Base-by-base conservation (phyloP, 2,888 invertebrate genomes). In the Scotopteryx bipunctaria region DNA sequence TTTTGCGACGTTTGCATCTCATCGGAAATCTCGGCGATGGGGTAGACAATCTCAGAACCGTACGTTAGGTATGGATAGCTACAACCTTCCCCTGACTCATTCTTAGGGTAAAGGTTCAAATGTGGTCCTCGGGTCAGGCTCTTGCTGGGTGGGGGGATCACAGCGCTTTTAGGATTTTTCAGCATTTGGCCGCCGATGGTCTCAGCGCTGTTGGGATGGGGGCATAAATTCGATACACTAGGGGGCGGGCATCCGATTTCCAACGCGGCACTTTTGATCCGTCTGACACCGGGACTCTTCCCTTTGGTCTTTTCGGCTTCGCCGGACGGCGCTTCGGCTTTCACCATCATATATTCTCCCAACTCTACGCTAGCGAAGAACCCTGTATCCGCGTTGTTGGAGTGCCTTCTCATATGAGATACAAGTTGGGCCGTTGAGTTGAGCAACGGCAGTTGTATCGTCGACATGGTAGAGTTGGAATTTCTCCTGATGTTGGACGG, bases 11-110 rank as follows among this genome's bases (percentile, higher is more conserved):
- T 93, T 73, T 93, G 93, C 86, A 93, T 94, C 78, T 96, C 96
- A 69, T 95, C 96, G 0, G 94, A 94, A 74, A 95, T 95, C 83
- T 96, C 96, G 0, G 95, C 96, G 64, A 96, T 96, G 2, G 96
- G 96, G 78, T 96, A 96, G 1, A 95, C 93, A 50, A 95, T 94
- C 79, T 95, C 95, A 1, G 95, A 94, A 8, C 94, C 94, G 64
- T 93, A 94, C 25, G 92, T 92, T 52, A 92, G 64, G 58, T 88
- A 91, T 0, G 96, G 96, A 77, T 96, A 95, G 41, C 95, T 93
- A 43, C 94, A 94, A 55, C 95, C 95, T 58, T 94, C 94, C 4
- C 94, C 94, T 23, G 93, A 92, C 72, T 92, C 92, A 55, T 90
- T 91, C 62, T 92, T 92, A 0, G 93, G 93, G 67, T 93, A 94